A percentile compares a stretch with the other conserved stretches of the same genome.
These are phyloP conservation scores for Agrotis clavis DNA, from an alignment of 2,888 invertebrate genomes.

Conservation along the genomic window DNA sequence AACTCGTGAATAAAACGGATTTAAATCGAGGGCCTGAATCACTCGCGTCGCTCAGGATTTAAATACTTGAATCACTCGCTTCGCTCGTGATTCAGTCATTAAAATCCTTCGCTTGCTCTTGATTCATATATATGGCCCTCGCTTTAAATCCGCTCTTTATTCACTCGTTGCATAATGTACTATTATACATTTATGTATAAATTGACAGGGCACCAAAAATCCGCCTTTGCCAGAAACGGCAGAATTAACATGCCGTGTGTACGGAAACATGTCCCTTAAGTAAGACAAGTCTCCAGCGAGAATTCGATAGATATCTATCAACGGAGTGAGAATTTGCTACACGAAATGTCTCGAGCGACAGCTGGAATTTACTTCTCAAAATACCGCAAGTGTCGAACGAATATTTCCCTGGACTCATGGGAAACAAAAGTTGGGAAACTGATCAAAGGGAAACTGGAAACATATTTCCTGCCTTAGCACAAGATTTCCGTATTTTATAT, in stretches of 20 bases:
- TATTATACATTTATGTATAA: background rate
- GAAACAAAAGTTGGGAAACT: constrained; percentile 15
- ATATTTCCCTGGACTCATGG: background rate
- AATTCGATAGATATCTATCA: background rate
- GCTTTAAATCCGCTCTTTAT: too few relatives aligned
- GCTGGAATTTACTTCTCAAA: constrained; percentile 19
- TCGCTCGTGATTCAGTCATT: too few relatives aligned
- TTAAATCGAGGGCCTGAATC: too few relatives aligned
- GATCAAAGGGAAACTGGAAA: constrained; percentile 9
- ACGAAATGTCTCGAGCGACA: too few relatives aligned
- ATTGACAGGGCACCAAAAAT: constrained; percentile 9
- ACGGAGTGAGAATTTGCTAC: constrained; percentile 16
- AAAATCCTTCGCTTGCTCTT: too few relatives aligned
- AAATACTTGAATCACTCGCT: too few relatives aligned
- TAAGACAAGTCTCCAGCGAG: constrained; percentile 12
- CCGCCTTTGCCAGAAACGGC: background rate
- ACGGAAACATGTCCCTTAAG: constrained; percentile 1
- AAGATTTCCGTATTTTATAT: too few relatives aligned
- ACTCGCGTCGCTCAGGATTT: too few relatives aligned
- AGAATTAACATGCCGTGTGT: background rate
- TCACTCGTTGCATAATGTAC: too few relatives aligned
- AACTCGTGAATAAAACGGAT: too few relatives aligned
- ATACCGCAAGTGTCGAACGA: background rate
- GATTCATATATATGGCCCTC: too few relatives aligned
- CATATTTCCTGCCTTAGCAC: background rate